These are phyloP conservation scores for Typhlichthys subterraneus DNA, from an alignment of 2,797 vertebrate genomes.

Conservation along the genomic window DNA sequence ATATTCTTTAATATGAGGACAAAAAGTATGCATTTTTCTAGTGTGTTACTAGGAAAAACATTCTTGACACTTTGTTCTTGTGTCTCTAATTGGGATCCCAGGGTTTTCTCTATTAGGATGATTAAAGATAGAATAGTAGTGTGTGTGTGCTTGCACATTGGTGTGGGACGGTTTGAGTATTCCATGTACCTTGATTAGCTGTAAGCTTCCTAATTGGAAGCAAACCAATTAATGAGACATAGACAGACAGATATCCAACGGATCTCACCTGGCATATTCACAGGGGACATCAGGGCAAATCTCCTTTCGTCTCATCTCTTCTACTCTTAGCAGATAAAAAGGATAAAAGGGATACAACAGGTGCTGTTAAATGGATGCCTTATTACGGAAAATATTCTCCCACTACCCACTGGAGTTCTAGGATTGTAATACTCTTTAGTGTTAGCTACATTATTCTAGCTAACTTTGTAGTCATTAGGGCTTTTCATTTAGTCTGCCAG, in stretches of 20 bases:
- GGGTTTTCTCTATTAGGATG: slow-evolving; percentile 13
- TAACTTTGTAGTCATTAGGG: slow-evolving; percentile 48
- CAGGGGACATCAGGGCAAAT: slow-evolving; percentile 29
- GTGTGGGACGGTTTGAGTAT: background rate
- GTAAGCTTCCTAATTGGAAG: slow-evolving; percentile 54
- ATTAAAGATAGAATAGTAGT: background rate
- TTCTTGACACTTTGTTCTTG: slow-evolving; percentile 1
- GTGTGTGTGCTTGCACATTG: background rate
- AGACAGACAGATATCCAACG: slow-evolving; percentile 42
- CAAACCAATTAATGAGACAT: slow-evolving; percentile 48
- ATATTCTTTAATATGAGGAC: slow-evolving; percentile 19
- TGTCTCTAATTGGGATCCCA: background rate
- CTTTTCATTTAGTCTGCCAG: slow-evolving; percentile 46
- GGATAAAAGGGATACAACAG: slow-evolving; percentile 60
- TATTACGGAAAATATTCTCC: slow-evolving; percentile 55
- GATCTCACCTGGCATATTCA: slow-evolving; percentile 47
- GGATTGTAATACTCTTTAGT: slow-evolving; percentile 44
- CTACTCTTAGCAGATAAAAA: slow-evolving; percentile 30
- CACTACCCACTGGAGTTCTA: slow-evolving; percentile 47
- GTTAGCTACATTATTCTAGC: slow-evolving; percentile 45
- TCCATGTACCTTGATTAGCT: slow-evolving; percentile 42
- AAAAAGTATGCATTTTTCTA: slow-evolving; percentile 29
- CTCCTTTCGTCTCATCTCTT: slow-evolving; percentile 10
- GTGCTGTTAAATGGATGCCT: slow-evolving; percentile 53
- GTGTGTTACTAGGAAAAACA: slow-evolving; percentile 30